phyloP scores from a whole-genome alignment of 1,140 invertebrate genomes.

The Scaptomyza graminum region DNA sequence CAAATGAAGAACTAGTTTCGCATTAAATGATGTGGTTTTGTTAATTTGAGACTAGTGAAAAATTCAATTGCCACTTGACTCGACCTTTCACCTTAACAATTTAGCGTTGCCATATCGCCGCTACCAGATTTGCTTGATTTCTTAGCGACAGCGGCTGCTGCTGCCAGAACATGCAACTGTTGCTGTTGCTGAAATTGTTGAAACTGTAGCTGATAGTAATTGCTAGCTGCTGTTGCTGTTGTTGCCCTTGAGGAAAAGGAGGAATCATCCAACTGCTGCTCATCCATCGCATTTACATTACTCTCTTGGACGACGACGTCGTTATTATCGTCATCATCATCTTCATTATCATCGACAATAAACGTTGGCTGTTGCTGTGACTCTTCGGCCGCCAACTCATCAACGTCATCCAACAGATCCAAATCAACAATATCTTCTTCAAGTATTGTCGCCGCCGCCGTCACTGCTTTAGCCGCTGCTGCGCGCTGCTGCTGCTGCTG shows the following conservation, averaged over 20 bases:
- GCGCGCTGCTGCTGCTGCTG: conserved; percentile 60
- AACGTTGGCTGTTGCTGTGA: conserved; percentile 34
- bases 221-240: conserved; percentile 22
- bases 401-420: conserved; percentile 54
- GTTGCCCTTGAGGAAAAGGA: background rate
- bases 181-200: conserved; percentile 59
- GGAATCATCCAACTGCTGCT: conserved; percentile 19
- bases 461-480: conserved; percentile 29
- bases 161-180: conserved; percentile 61
- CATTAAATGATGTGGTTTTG: background rate
- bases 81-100: conserved; percentile 26
- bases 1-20: conserved; percentile 55
- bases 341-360: conserved; percentile 62
- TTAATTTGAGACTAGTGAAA: conserved; percentile 73
- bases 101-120: conserved; percentile 32
- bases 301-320: conserved; percentile 10
- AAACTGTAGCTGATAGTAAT: conserved; percentile 66
- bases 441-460: conserved; percentile 10
- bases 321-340: conserved; percentile 56
- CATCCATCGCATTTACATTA: background rate
- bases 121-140: conserved; percentile 34
- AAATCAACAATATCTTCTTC: conserved; percentile 67
- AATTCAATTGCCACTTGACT: conserved; percentile 1
- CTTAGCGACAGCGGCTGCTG: conserved; percentile 56
- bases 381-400: conserved; percentile 25